phyloP scores from a whole-genome alignment of 1,140 invertebrate species.

The Linepithema humile region DNA sequence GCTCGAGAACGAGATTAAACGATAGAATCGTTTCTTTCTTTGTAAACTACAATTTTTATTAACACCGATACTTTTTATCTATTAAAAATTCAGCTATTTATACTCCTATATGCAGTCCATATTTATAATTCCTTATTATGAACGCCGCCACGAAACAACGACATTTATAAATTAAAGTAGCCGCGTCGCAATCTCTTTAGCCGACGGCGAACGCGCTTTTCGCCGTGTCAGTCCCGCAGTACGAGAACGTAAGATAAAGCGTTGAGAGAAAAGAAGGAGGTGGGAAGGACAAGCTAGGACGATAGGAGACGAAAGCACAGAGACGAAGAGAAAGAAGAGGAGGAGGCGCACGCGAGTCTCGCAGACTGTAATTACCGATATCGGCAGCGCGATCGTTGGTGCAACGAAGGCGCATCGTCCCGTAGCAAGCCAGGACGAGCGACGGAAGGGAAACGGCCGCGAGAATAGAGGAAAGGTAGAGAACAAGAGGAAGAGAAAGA shows the following conservation, averaged over 20 bases:
- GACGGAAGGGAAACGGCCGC: conserved; percentile 34
- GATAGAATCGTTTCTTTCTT: neutral
- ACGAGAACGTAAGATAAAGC: conserved; percentile 16
- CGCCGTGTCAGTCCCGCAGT: neutral
- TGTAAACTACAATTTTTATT: neutral
- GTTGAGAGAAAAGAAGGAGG: neutral
- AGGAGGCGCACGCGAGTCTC: conserved; percentile 54
- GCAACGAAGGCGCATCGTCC: conserved; percentile 59
- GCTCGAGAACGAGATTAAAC: neutral
- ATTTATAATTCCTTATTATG: neutral
- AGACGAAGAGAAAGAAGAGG: neutral
- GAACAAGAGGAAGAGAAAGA: conserved; percentile 21
- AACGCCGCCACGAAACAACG: neutral
- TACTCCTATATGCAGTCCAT: neutral
- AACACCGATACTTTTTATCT: neutral
- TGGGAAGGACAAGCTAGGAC: conserved; percentile 20
- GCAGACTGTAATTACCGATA: conserved; percentile 72
- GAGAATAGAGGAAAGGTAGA: conserved; percentile 25
- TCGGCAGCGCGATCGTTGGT: conserved; percentile 68
- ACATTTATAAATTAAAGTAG: neutral
- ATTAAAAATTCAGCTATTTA: neutral
- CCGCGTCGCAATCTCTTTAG: neutral
- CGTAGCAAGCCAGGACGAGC: conserved; percentile 46
- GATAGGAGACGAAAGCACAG: conserved; percentile 33
- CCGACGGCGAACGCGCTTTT: neutral